These are phyloP conservation scores for Tribolium castaneum DNA, from an alignment of 1,140 invertebrate species.

Conservation along the genomic window DNA sequence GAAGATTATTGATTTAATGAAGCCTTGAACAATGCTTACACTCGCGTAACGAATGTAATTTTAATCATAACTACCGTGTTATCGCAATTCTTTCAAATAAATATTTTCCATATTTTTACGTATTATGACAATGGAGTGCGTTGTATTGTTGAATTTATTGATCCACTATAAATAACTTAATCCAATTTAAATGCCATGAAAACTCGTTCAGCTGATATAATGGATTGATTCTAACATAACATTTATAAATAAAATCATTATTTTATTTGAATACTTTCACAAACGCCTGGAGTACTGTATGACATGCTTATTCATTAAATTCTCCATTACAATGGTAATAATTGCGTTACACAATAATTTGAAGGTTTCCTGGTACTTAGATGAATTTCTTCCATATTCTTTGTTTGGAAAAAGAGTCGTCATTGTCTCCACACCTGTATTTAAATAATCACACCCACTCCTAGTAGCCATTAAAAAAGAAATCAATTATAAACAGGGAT, in stretches of 20 bases:
- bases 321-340: constrained; percentile 23
- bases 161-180: constrained; percentile 31
- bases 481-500: neutral
- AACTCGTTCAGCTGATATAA: constrained; percentile 18
- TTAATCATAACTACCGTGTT: constrained; percentile 14
- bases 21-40: constrained; percentile 27
- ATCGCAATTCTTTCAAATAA: constrained; percentile 23
- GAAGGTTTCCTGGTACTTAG: constrained; percentile 22
- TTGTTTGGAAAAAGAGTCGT: neutral
- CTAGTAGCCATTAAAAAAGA: neutral
- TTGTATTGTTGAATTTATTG: constrained; percentile 29
- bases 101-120: constrained; percentile 23
- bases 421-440: neutral
- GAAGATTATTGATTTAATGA: constrained; percentile 33
- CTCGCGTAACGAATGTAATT: constrained; percentile 8
- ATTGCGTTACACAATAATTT: constrained; percentile 32
- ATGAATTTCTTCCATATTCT: neutral
- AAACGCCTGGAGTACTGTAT: constrained; percentile 25
- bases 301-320: constrained; percentile 26
- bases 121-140: constrained; percentile 4
- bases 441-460: neutral
- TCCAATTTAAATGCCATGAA: constrained; percentile 28
- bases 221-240: neutral
- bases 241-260: constrained; percentile 22
- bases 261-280: constrained; percentile 36